These are phyloP conservation scores for Cavia aperea DNA, from an alignment of 2,113 vertebrate species.

Conservation along the genomic window DNA sequence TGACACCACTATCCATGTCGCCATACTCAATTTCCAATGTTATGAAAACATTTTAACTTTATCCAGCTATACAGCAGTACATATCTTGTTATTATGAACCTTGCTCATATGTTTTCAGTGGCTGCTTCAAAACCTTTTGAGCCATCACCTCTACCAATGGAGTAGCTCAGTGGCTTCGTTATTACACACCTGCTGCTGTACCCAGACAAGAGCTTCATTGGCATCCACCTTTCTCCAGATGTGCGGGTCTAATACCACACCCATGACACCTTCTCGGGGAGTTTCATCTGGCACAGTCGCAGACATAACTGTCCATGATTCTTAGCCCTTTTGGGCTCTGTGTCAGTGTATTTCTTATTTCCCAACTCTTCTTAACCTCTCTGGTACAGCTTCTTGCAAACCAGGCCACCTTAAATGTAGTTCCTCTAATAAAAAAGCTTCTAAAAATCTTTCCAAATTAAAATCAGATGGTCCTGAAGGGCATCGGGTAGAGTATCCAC, in stretches of 20 bases:
- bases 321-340: background rate
- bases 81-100: background rate
- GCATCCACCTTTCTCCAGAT: background rate
- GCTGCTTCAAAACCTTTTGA: background rate
- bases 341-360: background rate
- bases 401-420: background rate
- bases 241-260: no score
- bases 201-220: background rate
- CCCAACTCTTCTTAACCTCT: background rate
- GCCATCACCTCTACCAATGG: background rate
- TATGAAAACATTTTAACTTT: background rate
- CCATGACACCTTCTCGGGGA: background rate
- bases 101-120: background rate
- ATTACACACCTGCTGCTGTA: background rate
- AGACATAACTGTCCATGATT: background rate
- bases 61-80: background rate
- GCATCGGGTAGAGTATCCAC: fast-evolving
- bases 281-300: background rate
- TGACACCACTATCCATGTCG: background rate
- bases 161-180: background rate
- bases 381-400: background rate
- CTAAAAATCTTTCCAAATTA: background rate
- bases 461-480: background rate
- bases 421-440: background rate
- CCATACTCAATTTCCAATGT: no score